Percentiles rank a stretch among this genome's conserved stretches.
These are phyloP conservation scores for Rhinichthys osculus DNA, from an alignment of 2,797 vertebrate genomes.

Conservation along the genomic window DNA sequence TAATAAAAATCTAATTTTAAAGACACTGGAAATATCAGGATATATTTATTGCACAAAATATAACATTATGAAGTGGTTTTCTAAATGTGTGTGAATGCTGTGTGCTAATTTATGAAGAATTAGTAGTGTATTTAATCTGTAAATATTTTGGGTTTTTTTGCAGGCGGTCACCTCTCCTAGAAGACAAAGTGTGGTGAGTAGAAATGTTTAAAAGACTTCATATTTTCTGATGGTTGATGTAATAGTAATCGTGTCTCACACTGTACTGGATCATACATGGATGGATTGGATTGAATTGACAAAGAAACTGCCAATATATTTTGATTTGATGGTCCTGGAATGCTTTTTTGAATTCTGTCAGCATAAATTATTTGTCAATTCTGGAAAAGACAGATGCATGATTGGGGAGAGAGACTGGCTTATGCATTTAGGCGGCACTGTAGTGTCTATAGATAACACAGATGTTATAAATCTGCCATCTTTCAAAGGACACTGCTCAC, in stretches of 20 bases:
- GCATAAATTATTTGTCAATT: not conserved
- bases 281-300: not conserved
- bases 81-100: not conserved
- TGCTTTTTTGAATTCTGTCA: not conserved
- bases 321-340: not conserved
- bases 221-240: not conserved
- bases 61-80: not conserved
- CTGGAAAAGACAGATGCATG: not conserved
- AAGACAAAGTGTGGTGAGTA: constrained; percentile 76
- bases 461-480: constrained; percentile 17
- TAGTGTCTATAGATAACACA: constrained; percentile 3
- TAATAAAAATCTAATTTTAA: not conserved
- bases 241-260: not conserved
- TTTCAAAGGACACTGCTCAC: not conserved
- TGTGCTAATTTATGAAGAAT: not conserved
- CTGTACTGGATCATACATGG: not conserved
- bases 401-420: not conserved
- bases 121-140: constrained; percentile 8
- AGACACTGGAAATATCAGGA: not conserved
- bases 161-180: constrained; percentile 69
- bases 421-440: not conserved
- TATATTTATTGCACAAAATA: not conserved
- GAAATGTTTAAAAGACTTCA: not conserved
- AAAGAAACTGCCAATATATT: not conserved
- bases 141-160: constrained; percentile 51